Evolutionary conservation across 2,113 vertebrate species (phyloP), one percentile per base, ranked within the genome.

Genomic region (Alethe diademata): DNA sequence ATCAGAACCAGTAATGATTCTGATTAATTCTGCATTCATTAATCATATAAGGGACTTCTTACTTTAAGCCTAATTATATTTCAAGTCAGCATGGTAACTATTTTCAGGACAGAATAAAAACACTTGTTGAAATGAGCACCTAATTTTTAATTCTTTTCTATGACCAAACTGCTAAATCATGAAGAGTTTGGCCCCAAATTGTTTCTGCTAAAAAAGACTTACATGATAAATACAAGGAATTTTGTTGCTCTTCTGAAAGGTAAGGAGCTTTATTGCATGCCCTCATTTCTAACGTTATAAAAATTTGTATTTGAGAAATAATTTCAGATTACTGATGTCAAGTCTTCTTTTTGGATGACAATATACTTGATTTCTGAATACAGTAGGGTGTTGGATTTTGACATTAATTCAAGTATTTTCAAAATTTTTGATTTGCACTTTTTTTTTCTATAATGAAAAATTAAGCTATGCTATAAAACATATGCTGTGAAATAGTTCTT

Each of bases 1-100:
- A 97, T 95, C 78, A 93, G 73, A 75, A 95, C 82, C 80, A 90
- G 69, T 35, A 95, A 95, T 90, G 95, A 97, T 93, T 96, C 93
- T 97, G 95, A 97, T 96, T 96, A 95, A 97, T 95, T 97, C 71
- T 89, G 85, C 87, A 95, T 81, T 65, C 78, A 94, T 96, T 97
- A 91, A 81, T 93, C 80, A 67, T 82, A 91, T 65, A 72, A 78
- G 84, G 81, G 88, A 95, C 85, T 90, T 96, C 78, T 95, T 91
- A 92, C 86, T 95, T 96, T 88, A 93, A 95, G 86, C 79, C 71
- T 97, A 98, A 97, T 97, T 95, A 94, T 81, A 94, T 95, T 96
- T 95, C 96, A 96, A 96, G 90, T 94, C 93, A 96, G 88, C 88
- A 86, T 70, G 79, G 85, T 96, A 97, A 86, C 87, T 97, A 76